Evolutionary conservation across 2,797 vertebrate genomes (phyloP).

Genomic region (Sebastes cheni): DNA sequence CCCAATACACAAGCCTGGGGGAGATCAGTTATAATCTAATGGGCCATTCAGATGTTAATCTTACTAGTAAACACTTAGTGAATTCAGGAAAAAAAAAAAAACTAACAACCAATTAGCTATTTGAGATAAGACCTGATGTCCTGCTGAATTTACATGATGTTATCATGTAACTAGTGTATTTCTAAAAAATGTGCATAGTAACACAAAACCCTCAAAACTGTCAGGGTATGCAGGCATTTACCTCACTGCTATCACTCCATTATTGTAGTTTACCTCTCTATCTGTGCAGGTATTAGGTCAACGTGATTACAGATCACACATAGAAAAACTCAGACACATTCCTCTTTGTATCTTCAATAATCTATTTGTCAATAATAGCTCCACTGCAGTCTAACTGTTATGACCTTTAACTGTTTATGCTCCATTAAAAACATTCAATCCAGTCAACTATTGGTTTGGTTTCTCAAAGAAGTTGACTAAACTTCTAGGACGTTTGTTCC

Average conservation of each 20-base stretch:
- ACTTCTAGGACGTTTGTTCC: conserved; percentile 17
- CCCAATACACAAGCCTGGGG: conserved; percentile 78
- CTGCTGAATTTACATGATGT: conserved; percentile 1
- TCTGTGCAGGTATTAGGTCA: conserved; percentile 2
- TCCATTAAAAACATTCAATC: background rate
- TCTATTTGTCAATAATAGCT: conserved; percentile 18
- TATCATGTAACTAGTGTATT: background rate
- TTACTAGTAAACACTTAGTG: conserved; percentile 74
- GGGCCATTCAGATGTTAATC: conserved; percentile 86
- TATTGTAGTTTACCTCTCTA: background rate
- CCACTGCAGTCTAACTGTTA: background rate
- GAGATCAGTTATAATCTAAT: conserved; percentile 78
- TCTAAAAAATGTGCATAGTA: background rate
- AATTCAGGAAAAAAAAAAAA: conserved; percentile 37
- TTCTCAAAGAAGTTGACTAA: background rate
- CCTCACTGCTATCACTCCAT: background rate
- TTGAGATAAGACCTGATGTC: conserved; percentile 10
- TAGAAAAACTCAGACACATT: background rate
- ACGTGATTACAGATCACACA: background rate
- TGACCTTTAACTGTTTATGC: conserved; percentile 18
- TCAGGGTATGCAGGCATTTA: background rate
- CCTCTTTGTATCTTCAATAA: conserved; percentile 26
- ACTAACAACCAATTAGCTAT: conserved; percentile 67
- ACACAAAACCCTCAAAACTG: background rate
- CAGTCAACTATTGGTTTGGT: background rate